Base-by-base conservation (phyloP, 37 sponge, comb jelly and placozoan species). In the Hexactinellida sp. region DNA sequence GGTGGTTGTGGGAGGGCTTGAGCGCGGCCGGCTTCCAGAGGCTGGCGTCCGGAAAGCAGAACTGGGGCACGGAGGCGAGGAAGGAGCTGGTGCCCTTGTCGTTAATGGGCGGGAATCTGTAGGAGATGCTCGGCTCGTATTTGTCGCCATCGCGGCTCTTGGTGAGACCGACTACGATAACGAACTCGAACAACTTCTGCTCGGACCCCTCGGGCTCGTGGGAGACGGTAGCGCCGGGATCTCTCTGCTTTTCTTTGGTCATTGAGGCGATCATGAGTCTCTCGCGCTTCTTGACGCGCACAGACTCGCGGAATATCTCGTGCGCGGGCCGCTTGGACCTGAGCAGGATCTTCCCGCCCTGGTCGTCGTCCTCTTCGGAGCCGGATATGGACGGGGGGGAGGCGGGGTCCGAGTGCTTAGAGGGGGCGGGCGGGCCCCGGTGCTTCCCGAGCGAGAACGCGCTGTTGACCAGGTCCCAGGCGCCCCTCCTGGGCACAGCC, bases 1-100 rank as follows among this genome's bases (percentile, higher is more conserved):
- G 76, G 34, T 63, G 76, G 34, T 63, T 63, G 76, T 63, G 76
- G 13, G 76, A 63, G 34, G 76, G 76, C 34, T 63, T 63, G 21
- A 63, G 34, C 28, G 51, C 89, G 34, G 84, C 54, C 37, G 90
- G 89, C 55, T 90, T 90, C 84, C 87, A 83, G 16, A 84, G 82
- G 38, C 90, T 88, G 19, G 92, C 54, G 84, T 95, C 96, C 36
- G 96, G 96, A 82, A 93, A 95, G 54, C 96, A 95, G 87, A 95
- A 95, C 83, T 90, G 90, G 37, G 91, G 93, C 30, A 95, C 88
- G 16, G 55, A 16, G 21, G 88, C 51, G 19, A 88, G 54, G 0
- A 91, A 36, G 0, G 88, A 83, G 21, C 85, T 54, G 37, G 55
- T 71, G 37, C 10, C 82, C n/a, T 24, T 54, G 71, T 88, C 85